phyloP scores from a whole-genome alignment of 2,113 vertebrate genomes.

The Anarhynchus alexandrinus region DNA sequence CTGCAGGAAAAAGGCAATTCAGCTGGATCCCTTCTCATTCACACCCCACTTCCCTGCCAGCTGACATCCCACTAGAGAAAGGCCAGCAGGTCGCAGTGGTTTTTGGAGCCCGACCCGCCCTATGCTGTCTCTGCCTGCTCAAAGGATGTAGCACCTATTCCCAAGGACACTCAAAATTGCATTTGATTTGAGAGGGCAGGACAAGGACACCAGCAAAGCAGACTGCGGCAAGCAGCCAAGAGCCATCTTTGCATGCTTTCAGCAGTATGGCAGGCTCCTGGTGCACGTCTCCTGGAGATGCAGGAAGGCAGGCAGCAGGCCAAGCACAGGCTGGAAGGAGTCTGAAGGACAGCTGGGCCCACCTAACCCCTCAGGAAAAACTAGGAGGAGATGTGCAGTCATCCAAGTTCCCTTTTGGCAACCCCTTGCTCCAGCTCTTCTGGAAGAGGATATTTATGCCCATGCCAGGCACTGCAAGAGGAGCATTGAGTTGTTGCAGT shows the following conservation, averaged over 20 bases:
- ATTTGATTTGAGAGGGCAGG: not conserved
- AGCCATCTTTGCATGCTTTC: not conserved
- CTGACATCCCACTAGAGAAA: not conserved
- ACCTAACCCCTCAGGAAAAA: not conserved
- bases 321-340: not conserved
- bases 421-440: not conserved
- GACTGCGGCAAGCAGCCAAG: not conserved
- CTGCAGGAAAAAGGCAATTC: constrained; percentile 59
- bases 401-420: not conserved
- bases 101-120: not conserved
- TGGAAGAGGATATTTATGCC: not conserved
- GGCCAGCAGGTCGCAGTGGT: not conserved
- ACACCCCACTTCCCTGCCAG: not conserved
- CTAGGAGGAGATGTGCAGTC: not conserved
- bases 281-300: not conserved
- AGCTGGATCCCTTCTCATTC: not conserved
- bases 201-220: not conserved
- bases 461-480: not conserved
- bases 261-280: not conserved
- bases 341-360: not conserved
- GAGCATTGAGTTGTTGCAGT: not conserved
- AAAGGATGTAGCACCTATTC: not conserved
- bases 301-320: not conserved
- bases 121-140: not conserved
- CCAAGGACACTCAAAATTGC: not conserved